Base-by-base conservation (phyloP, 2,888 invertebrate species). In the Drosophila colorata region DNA sequence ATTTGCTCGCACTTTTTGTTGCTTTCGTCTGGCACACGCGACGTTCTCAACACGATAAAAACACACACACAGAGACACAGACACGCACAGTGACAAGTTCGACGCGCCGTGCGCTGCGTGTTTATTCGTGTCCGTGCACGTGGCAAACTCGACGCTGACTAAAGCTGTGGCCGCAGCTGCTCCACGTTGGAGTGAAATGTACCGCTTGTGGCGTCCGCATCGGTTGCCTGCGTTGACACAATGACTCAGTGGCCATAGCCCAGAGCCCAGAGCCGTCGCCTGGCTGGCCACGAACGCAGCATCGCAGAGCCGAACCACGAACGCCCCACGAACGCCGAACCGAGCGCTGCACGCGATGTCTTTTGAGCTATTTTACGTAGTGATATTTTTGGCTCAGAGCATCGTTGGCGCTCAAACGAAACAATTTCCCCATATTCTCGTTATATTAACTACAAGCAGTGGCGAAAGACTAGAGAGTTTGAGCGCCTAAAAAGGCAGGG, bases 121-220 rank as follows among this genome's bases (percentile, higher is more conserved):
- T 55, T 51, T 52, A 1, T 35, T 57, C 74, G 63, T 78, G 86
- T 86, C 80, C 79, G 87, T 87, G 68, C 85, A 80, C 85, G 84
- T 82, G 87, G 78, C 80, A 66, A 69, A 59, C 75, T 84, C 87
- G 84, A 84, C 84, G 85, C 80, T 68, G 68, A 84, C 87, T 84
- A 66, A 73, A 56, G 38, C 49, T 49, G 63, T 41, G 46, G 41
- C 60, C 41, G 49, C 55, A 56, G 41, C 70, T 40, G 53, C 56
- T 47, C 16, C 64, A 66, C 73, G 44, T 49, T 48, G 56, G 51
- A 66, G 69, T 68, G 59, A 75, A 79, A 58, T 75, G 51, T 65
- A 44, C 69, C 73, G 75, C 49, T 74, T 49, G 35, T 74, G 51
- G 58, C 73, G 64, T 73, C 74, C 73, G 73, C 74, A 74, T 63